Evolutionary conservation across 2,888 invertebrate genomes (phyloP), one percentile per base, ranked within the genome.

Genomic region (Eupithecia pulchellata): DNA sequence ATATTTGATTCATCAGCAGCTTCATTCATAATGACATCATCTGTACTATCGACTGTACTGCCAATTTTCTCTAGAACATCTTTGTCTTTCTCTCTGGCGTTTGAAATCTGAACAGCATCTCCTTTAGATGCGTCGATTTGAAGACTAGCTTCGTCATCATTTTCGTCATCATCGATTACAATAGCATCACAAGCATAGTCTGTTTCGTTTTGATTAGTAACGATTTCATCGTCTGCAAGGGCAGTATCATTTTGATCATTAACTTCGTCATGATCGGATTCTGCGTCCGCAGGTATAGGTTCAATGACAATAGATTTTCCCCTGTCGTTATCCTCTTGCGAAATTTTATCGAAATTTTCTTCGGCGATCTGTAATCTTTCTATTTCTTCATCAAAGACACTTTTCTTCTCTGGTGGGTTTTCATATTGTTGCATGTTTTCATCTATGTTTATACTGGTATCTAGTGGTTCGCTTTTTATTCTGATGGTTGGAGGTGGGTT

Each of bases 381-480:
- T 67, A 74, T 76, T 66, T 73, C 73, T 20, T 69, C 75, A 20
- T 75, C 68, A 27, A 69, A 75, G 63, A 72, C 71, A 36, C 64
- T 76, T 34, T 64, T 64, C 69, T 55, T 69, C 36, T 72, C 55
- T 30, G 66, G 60, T 29, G 71, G 61, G 39, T 65, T 66, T 36
- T 70, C 65, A 9, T 69, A 42, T 47, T 77, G 66, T 64, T 66
- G 52, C 29, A 68, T 25, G 25, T 61, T 55, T 32, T 75, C 75
- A 4, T 64, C 63, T n/a, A 42, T 25, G 9, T 79, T 20, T 11
- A 47, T 47, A n/a, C 17, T n/a, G 6, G 42, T 42, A 47, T 47
- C 78, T 34, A 73, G 52, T 9, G 82, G 83, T 74, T 82, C 83
- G 3, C 75, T 71, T 77, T 78, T 84, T 4, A 85, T 69, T 72